Evolutionary conservation across 2,888 invertebrate genomes (phyloP).

Genomic region (Flabesymbios commensalis): DNA sequence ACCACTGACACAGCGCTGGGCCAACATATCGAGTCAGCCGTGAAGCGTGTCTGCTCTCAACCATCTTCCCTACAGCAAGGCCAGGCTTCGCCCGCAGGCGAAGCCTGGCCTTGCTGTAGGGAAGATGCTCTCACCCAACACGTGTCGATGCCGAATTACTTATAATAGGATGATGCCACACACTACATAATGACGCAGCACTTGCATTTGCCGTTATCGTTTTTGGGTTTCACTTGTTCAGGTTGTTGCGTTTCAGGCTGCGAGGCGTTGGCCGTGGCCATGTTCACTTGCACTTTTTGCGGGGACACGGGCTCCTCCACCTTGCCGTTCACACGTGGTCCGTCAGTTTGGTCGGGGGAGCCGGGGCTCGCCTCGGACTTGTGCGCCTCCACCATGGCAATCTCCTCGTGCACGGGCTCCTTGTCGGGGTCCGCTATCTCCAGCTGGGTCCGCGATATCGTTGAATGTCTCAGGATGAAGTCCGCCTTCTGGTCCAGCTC

Average conservation of each 20-base stretch:
- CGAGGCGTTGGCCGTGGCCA: slow-evolving; percentile 22
- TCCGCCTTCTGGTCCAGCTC: slow-evolving; percentile 93
- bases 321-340: slow-evolving; percentile 18
- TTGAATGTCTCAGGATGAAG: slow-evolving; percentile 81
- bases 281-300: slow-evolving; percentile 24
- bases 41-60: too few species aligned
- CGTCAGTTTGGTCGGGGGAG: slow-evolving; percentile 1
- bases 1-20: too few species aligned
- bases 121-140: too few species aligned
- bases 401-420: neutral
- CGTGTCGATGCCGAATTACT: too few species aligned
- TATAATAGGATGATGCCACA: too few species aligned
- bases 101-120: too few species aligned
- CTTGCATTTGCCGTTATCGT: slow-evolving; percentile 22
- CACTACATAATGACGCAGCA: slow-evolving; percentile 30
- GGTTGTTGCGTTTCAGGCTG: slow-evolving; percentile 26
- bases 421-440: slow-evolving; percentile 45
- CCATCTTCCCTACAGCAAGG: too few species aligned
- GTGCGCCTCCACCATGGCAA: neutral
- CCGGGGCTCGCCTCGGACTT: neutral
- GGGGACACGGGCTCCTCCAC: slow-evolving; percentile 22
- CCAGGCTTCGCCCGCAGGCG: too few species aligned
- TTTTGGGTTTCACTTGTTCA: slow-evolving; percentile 24
- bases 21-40: too few species aligned
- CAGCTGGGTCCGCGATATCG: slow-evolving; percentile 55